Evolutionary conservation across 2,113 vertebrate genomes (phyloP), one percentile per base, ranked within the genome.

Genomic region (Pandion haliaetus): DNA sequence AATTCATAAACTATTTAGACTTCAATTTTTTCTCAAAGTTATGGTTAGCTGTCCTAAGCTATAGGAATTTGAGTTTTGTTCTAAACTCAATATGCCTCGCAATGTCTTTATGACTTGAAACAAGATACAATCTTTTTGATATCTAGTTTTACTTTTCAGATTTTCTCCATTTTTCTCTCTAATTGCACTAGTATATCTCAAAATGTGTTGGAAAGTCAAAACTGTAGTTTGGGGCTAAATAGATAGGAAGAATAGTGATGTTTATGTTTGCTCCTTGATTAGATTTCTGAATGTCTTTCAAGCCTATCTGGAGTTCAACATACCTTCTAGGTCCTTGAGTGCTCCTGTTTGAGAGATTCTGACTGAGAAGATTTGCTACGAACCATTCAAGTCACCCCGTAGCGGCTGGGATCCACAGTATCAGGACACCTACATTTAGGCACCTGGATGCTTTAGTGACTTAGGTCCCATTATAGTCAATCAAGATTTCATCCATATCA

Each of bases 311-410:
- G 14, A 12, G 7, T 61, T 72, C 23, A 2, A 69, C 17, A 40
- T 38, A 17, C 6, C 14, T 91, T 57, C 31, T 57, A 29, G 3
- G 23, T 77, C 63, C 34, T 62, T 83, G 25, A 9, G 5, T 86
- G 21, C 31, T 77, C 42, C 34, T 31, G 5, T 50, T 18, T 72
- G 17, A 2, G 10, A 89, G 21, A 26, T 2, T 38, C 18, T 50
- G 28, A 19, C 18, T 17, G 17, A 80, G 54, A 44, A 85, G 32
- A 8, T 5, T 82, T 85, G 16, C 50, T 29, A 23, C 34, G 11
- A 59, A 26, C 6, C 3, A 15, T 45, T 42, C 25, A n/a, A 67
- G 9, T 57, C 21, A 55, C 23, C 3, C 34, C 0, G 0, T 14
- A 52, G 13, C 23, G 7, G 34, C 4, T 42, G 21, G 6, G 23